These are phyloP conservation scores for Turritopsis dohrnii DNA, from an alignment of 30 jellyfish, hydroid and myxozoan genomes.

Conservation along the genomic window DNA sequence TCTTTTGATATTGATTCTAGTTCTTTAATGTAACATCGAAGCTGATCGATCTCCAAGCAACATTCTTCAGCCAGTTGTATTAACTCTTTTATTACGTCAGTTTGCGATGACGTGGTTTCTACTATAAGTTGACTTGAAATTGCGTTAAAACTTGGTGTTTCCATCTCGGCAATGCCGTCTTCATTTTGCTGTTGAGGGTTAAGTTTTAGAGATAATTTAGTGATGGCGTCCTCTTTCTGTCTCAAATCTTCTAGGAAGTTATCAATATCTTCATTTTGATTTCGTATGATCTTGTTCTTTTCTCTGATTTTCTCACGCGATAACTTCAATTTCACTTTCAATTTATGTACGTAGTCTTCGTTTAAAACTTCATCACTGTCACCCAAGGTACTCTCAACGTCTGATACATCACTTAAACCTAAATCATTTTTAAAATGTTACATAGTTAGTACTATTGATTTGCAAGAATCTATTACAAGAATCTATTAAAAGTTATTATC, in stretches of 20 bases:
- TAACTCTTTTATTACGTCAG: not conserved
- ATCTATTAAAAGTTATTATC: no score
- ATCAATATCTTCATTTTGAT: slow-evolving; percentile 34
- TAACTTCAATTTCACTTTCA: slow-evolving; percentile 23
- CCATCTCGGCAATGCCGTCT: slow-evolving; percentile 11
- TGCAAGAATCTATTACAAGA: no score
- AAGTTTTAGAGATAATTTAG: not conserved
- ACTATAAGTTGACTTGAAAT: not conserved
- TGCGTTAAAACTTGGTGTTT: slow-evolving; percentile 26
- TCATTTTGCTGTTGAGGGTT: not conserved
- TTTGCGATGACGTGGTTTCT: not conserved
- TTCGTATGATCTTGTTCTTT: slow-evolving; percentile 18
- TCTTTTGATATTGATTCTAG: not conserved
- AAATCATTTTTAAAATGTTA: no score
- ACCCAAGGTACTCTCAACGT: not conserved
- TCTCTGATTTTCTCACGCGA: slow-evolving; percentile 24
- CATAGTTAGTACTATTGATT: no score
- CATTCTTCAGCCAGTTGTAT: slow-evolving; percentile 5
- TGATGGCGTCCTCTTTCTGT: not conserved
- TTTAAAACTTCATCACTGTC: not conserved
- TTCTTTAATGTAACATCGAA: not conserved
- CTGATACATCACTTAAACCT: slow-evolving; percentile 35
- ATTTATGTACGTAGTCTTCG: slow-evolving; percentile 16
- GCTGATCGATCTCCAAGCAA: not conserved
- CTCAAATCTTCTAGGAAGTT: slow-evolving; percentile 24